A percentile compares a stretch with the other conserved stretches of the same genome.
Conservation (phyloP, 2,797 vertebrate genomes). For the Silurus lanzhouensis region DNA sequence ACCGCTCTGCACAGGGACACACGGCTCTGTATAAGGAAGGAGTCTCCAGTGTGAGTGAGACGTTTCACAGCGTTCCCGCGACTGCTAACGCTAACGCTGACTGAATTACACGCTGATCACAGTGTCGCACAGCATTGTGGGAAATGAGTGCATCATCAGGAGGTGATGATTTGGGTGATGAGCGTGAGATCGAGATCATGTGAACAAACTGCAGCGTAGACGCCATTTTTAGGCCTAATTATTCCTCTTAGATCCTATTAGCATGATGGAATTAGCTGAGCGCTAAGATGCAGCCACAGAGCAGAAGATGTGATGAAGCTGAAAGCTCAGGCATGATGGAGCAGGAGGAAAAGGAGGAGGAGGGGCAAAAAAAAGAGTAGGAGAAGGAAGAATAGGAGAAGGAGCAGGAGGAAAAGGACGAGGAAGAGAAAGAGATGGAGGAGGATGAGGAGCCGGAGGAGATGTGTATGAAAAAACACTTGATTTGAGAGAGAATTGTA, state of each 20-base stretch:
- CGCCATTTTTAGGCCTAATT: slow-evolving; percentile 32
- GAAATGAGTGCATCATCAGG: too few species aligned
- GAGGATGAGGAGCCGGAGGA: too few species aligned
- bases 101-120: too few species aligned
- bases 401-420: not conserved
- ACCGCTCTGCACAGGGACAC: too few species aligned
- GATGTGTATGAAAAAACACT: too few species aligned
- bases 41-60: too few species aligned
- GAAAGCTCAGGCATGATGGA: not conserved
- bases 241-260: slow-evolving; percentile 43
- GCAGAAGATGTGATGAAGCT: slow-evolving; percentile 21
- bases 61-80: too few species aligned
- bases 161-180: too few species aligned
- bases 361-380: not conserved
- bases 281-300: slow-evolving; percentile 18
- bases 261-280: slow-evolving; percentile 25
- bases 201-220: not conserved
- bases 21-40: too few species aligned
- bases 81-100: too few species aligned
- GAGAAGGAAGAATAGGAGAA: not conserved
- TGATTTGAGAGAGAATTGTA: not conserved
- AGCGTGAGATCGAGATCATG: too few species aligned
- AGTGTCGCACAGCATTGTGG: too few species aligned
- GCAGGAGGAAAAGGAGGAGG: not conserved
- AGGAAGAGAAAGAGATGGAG: not conserved